Percentiles rank a stretch among this genome's conserved stretches.
Conservation (phyloP, 23 tunicate species). For the Ascidia mentula region DNA sequence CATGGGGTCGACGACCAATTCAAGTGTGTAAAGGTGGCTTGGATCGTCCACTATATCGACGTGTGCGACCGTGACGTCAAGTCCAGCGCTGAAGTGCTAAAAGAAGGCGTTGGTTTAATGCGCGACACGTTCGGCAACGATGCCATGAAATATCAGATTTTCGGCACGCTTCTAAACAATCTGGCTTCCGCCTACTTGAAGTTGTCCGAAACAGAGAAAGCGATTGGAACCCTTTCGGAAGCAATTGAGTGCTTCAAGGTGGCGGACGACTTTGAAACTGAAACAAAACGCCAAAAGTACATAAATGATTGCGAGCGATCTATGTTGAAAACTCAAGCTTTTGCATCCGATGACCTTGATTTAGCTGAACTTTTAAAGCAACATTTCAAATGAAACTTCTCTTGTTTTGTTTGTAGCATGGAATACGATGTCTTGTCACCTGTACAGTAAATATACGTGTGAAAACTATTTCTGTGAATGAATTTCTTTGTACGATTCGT, state of each 20-base stretch:
- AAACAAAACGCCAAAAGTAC: background rate
- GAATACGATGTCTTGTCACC: too few species aligned
- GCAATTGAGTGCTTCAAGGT: background rate
- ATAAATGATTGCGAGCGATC: background rate
- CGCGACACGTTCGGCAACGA: background rate
- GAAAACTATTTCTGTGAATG: too few species aligned
- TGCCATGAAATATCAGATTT: background rate
- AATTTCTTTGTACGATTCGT: too few species aligned
- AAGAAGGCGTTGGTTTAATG: background rate
- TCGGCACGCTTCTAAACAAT: background rate
- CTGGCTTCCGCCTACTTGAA: background rate
- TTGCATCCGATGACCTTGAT: background rate
- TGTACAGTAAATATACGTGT: too few species aligned
- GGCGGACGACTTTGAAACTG: background rate
- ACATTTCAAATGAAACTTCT: background rate
- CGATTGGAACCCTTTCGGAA: background rate
- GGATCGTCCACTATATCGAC: slow-evolving; percentile 1
- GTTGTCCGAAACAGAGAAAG: background rate
- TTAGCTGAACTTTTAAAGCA: background rate
- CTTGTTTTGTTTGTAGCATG: too few species aligned
- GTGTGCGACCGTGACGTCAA: background rate
- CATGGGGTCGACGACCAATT: background rate
- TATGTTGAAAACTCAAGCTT: background rate
- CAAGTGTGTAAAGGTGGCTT: background rate
- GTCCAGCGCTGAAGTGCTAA: background rate